Percentiles rank a stretch among this genome's conserved stretches.
Conservation (phyloP, 2,797 vertebrate species). For the Chelonia mydas region DNA sequence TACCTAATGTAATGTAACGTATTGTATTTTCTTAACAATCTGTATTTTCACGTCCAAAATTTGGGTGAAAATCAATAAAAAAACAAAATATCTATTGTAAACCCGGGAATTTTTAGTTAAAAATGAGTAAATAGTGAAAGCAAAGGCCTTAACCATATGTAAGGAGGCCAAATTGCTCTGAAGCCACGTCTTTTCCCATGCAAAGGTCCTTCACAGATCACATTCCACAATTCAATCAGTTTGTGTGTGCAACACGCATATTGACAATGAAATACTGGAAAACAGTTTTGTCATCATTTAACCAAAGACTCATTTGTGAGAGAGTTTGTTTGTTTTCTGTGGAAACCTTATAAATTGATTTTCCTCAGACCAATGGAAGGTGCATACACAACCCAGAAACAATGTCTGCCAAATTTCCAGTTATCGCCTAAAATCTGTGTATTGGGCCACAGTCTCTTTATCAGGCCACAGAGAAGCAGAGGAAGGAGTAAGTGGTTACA, state of each 20-base stretch:
- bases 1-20: neutral
- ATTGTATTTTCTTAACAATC: neutral
- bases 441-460: neutral
- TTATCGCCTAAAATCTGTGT: neutral
- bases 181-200: neutral
- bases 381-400: neutral
- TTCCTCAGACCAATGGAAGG: neutral
- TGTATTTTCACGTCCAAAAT: neutral
- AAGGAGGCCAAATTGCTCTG: neutral
- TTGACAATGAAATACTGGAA: neutral
- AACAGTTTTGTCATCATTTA: neutral
- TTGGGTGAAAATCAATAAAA: neutral
- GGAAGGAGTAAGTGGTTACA: neutral
- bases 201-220: neutral
- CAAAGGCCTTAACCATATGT: neutral
- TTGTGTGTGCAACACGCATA: neutral
- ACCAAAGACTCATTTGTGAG: neutral
- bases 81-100: neutral
- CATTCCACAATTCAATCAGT: neutral
- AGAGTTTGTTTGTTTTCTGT: neutral
- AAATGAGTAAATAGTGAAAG: neutral
- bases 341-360: accelerated
- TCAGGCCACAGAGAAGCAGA: neutral
- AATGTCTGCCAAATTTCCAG: neutral
- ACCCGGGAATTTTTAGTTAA: neutral